Percentiles rank a stretch among this genome's conserved stretches.
These are phyloP conservation scores for Pantherophis guttatus DNA, from an alignment of 2,113 vertebrate species.

Conservation along the genomic window DNA sequence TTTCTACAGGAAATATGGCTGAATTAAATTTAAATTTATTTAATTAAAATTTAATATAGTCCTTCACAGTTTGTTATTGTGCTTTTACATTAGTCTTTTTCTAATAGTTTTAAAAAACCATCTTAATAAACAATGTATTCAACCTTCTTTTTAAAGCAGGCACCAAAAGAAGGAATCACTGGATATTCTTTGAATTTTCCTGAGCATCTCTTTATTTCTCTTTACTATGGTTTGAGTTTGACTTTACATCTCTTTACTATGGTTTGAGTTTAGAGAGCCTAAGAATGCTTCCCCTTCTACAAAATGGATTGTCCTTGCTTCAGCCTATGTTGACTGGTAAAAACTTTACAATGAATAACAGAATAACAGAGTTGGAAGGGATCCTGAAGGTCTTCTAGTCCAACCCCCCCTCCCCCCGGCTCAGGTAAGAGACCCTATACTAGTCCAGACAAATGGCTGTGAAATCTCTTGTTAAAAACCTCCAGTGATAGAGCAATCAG, in stretches of 20 bases:
- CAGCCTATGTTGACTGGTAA: slow-evolving; percentile 46
- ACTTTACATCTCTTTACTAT: too few species aligned
- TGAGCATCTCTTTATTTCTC: slow-evolving; percentile 20
- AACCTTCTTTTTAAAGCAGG: slow-evolving; percentile 36
- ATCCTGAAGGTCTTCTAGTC: too few species aligned
- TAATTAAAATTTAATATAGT: not conserved
- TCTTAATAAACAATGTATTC: not conserved
- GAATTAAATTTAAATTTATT: not conserved
- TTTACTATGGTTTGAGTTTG: not conserved
- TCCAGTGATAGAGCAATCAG: too few species aligned
- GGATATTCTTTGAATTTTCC: not conserved
- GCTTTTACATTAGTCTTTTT: slow-evolving; percentile 1
- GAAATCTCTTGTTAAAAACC: too few species aligned
- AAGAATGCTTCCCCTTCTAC: slow-evolving; percentile 34
- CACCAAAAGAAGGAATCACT: slow-evolving; percentile 36
- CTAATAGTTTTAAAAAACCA: not conserved
- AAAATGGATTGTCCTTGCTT: slow-evolving; percentile 57
- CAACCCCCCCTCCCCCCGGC: too few species aligned
- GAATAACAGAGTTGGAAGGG: too few species aligned
- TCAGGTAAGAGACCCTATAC: too few species aligned
- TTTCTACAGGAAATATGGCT: not conserved
- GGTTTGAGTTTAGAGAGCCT: slow-evolving; percentile 37
- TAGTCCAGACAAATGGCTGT: too few species aligned
- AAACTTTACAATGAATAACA: slow-evolving; percentile 41
- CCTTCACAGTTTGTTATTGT: not conserved